phyloP scores from a whole-genome alignment of 2,888 invertebrate genomes.

The Subacronicta megacephala region DNA sequence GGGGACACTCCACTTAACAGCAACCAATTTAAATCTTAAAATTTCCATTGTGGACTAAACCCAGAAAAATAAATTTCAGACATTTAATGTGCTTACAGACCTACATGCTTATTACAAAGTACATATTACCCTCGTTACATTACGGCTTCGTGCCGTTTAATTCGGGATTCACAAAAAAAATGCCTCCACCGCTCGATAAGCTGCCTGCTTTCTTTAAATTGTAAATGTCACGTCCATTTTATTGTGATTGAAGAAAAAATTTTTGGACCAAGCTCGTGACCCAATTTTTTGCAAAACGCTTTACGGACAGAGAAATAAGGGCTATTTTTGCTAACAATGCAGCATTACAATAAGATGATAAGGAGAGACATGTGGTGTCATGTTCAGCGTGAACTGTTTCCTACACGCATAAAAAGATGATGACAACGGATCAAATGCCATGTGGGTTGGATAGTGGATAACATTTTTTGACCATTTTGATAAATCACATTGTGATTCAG shows the following conservation, averaged over 20 bases:
- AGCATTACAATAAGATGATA: too few species aligned
- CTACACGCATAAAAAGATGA: too few species aligned
- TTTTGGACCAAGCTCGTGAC: neutral
- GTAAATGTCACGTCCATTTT: conserved; percentile 44
- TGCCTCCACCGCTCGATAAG: conserved; percentile 25
- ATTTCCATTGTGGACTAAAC: neutral
- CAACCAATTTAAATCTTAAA: neutral
- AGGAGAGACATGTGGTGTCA: too few species aligned
- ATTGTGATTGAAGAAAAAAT: conserved; percentile 39
- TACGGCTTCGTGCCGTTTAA: conserved; percentile 39
- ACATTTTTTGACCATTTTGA: too few species aligned
- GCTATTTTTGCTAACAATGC: too few species aligned
- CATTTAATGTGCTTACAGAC: conserved; percentile 14
- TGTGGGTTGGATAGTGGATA: too few species aligned
- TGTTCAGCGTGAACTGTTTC: too few species aligned
- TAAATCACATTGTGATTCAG: too few species aligned
- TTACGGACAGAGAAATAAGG: too few species aligned
- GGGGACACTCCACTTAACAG: neutral
- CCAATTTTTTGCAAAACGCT: neutral
- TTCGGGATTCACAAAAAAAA: conserved; percentile 21
- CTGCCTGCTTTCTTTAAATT: conserved; percentile 34
- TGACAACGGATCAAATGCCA: too few species aligned
- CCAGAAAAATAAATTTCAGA: conserved; percentile 26
- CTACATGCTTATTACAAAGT: conserved; percentile 33
- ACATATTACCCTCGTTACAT: conserved; percentile 29